A percentile compares a stretch with the other conserved stretches of the same genome.
These are phyloP conservation scores for Eufriesea mexicana DNA, from an alignment of 1,140 invertebrate genomes.

Conservation along the genomic window DNA sequence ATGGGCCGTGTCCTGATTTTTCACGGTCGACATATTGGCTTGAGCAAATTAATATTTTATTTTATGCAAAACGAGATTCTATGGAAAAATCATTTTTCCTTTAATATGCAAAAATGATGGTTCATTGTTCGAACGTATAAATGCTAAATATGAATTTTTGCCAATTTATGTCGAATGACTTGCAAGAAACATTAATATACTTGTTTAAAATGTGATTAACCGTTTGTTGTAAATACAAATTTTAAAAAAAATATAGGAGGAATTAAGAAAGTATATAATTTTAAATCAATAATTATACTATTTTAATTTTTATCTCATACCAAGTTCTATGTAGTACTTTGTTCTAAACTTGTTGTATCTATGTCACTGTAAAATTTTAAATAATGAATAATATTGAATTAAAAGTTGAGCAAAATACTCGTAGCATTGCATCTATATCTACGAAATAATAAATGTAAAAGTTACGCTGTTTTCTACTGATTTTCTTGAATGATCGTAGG, in stretches of 20 bases:
- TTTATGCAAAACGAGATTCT: neutral
- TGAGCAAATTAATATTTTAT: neutral
- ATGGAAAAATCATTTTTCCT: neutral
- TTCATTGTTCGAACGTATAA: neutral
- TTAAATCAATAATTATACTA: neutral
- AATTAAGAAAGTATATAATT: neutral
- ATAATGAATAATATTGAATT: neutral
- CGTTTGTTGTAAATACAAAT: neutral
- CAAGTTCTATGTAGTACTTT: neutral
- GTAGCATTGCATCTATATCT: neutral
- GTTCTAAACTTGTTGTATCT: neutral
- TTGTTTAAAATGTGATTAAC: neutral
- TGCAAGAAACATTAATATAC: neutral
- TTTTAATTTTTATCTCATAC: neutral
- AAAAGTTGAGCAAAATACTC: neutral
- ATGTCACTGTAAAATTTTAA: no score
- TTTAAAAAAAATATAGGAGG: neutral
- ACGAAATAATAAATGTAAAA: neutral
- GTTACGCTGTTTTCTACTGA: neutral
- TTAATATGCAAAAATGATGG: neutral
- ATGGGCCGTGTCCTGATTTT: conserved; percentile 32
- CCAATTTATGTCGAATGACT: neutral
- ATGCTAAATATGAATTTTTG: neutral
- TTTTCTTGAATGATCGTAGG: conserved; percentile 67
- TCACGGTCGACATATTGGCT: conserved; percentile 4